A percentile compares a stretch with the other conserved stretches of the same genome.
Evolutionary conservation across 2,113 vertebrate species (phyloP).

Genomic region (Tringa solitaria): DNA sequence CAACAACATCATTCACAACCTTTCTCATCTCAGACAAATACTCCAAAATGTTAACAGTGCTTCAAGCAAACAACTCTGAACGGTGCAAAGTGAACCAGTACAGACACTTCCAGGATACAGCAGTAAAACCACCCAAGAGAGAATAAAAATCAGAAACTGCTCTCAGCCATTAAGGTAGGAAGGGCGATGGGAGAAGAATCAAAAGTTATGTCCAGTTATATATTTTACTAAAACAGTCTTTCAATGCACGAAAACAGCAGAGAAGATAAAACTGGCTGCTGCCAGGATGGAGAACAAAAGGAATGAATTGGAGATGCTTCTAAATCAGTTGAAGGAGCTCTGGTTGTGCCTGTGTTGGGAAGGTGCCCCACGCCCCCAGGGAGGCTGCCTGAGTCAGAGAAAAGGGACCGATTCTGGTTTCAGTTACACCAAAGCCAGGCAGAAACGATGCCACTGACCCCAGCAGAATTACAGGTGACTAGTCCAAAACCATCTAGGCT

Average conservation of each 20-base stretch:
- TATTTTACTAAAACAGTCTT: slow-evolving; percentile 19
- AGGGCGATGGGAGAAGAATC: not conserved
- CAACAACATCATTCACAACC: slow-evolving; percentile 72
- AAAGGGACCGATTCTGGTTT: not conserved
- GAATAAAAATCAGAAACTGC: not conserved
- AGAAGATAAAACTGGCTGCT: not conserved
- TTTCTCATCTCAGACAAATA: slow-evolving; percentile 65
- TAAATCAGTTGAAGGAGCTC: not conserved
- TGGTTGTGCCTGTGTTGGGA: not conserved
- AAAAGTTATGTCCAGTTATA: not conserved
- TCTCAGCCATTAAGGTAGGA: not conserved
- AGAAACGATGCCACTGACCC: not conserved
- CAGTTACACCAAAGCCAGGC: not conserved
- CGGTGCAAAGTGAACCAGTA: slow-evolving; percentile 67
- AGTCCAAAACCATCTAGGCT: no score
- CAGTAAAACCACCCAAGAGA: slow-evolving; percentile 12
- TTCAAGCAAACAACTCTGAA: slow-evolving; percentile 59
- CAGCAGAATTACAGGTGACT: not conserved
- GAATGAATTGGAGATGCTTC: slow-evolving; percentile 7
- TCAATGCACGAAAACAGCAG: not conserved
- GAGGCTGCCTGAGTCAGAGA: not conserved
- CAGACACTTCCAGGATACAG: slow-evolving; percentile 54
- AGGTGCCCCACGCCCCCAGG: not conserved
- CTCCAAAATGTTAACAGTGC: slow-evolving; percentile 56
- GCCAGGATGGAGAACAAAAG: slow-evolving; percentile 3